Evolutionary conservation across 2,888 invertebrate genomes (phyloP), one percentile per base, ranked within the genome.

Genomic region (Theretra japonica): DNA sequence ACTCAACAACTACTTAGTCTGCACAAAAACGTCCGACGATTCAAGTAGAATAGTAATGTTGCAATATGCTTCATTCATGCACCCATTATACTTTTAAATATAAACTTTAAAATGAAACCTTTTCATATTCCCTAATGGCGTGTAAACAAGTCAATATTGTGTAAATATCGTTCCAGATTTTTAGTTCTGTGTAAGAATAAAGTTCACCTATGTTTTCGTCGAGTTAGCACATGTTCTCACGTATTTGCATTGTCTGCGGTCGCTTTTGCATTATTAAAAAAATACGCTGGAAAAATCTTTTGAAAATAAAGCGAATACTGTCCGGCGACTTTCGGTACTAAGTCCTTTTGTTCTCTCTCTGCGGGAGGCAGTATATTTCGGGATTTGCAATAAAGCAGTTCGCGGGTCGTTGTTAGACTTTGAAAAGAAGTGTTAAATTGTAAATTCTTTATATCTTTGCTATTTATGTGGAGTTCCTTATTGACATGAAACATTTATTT

Each of bases 151-250:
- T 62, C 41, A 21, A 62, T 62, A n/a, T 25, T 60, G 59, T 28
- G 41, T 41, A 41, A 62, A 62, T 62, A 41, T 60, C 7, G 33
- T 41, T 41, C 33, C 25, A 58, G 23, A 25, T 58, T 62, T 62
- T n/a, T 21, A 41, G 33, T 62, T 30, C 4, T 30, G 33, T 23
- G 53, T 56, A 17, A 53, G 53, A 62, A 53, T 62, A 56, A 70
- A 62, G 17, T 70, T 62, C 62, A 62, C 70, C 48, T 57, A 48
- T 70, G 70, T 62, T 62, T 70, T 56, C 23, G 11, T 62, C 17
- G 56, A 56, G 59, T 59, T 48, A 59, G 62, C 53, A 70, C 60
- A 62, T 56, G 70, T 70, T 60, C 33, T 21, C 3, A 50, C 60
- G 23, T 60, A 56, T 62, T 62, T 33, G 62, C 70, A 62, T 62